These are phyloP conservation scores for Potamarius usumacintae DNA, from an alignment of 2,113 vertebrate species.

Conservation along the genomic window DNA sequence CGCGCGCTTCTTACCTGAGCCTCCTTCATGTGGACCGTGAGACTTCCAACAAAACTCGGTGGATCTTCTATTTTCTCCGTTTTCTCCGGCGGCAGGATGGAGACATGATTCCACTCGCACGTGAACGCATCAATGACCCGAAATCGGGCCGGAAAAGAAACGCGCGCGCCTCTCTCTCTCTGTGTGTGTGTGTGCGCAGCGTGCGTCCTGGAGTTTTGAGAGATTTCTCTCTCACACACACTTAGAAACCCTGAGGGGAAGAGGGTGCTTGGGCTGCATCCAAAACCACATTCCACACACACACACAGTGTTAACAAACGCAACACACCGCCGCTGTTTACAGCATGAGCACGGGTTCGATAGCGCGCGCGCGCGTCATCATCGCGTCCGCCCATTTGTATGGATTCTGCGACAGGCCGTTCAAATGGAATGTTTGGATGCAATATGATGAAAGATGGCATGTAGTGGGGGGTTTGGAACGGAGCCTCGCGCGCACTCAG, in stretches of 20 bases:
- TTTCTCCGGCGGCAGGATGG: constrained; percentile 36
- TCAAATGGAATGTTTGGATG: not conserved
- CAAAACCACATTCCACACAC: constrained; percentile 32
- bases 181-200: not conserved
- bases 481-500: not conserved
- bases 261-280: not conserved
- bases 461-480: not conserved
- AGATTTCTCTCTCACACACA: not conserved
- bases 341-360: not conserved
- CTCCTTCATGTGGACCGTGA: constrained; percentile 58
- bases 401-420: not conserved
- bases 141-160: not conserved
- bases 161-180: not conserved
- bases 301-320: not conserved
- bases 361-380: not conserved
- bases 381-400: not conserved
- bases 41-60: constrained; percentile 25
- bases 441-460: not conserved
- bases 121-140: constrained; percentile 8
- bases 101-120: constrained; percentile 51
- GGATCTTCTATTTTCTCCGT: constrained; percentile 36
- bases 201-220: not conserved
- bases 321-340: not conserved
- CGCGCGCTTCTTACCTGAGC: constrained; percentile 39
- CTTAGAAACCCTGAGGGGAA: constrained; percentile 6